A percentile compares a stretch with the other conserved stretches of the same genome.
Evolutionary conservation across 2,113 vertebrate species (phyloP).

Genomic region (Melanotaenia duboulayi): DNA sequence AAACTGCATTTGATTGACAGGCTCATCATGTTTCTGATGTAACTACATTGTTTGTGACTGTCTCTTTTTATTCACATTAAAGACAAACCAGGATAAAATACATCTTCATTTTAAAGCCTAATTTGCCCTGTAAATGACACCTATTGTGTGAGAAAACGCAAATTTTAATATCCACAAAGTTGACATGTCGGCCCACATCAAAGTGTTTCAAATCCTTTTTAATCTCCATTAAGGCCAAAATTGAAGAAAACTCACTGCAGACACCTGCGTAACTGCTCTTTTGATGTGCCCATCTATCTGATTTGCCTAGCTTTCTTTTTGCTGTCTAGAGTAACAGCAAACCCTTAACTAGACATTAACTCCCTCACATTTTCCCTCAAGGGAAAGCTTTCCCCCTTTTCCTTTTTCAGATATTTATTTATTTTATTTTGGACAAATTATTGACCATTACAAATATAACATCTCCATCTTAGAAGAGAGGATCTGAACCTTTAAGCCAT

Average conservation of each 20-base stretch:
- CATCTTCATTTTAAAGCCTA: conserved; percentile 52
- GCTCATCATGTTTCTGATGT: conserved; percentile 33
- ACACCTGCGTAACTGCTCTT: conserved; percentile 27
- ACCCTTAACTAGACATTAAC: not conserved
- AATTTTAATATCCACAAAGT: conserved; percentile 53
- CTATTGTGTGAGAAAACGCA: conserved; percentile 37
- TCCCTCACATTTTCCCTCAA: not conserved
- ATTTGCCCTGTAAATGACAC: conserved; percentile 43
- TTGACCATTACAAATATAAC: conserved; percentile 22
- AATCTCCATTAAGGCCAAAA: conserved; percentile 47
- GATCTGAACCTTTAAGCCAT: conserved; percentile 61
- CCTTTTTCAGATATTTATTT: too few species aligned
- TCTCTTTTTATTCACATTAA: conserved; percentile 49
- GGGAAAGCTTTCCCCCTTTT: not conserved
- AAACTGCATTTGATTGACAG: conserved; percentile 42
- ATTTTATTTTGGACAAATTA: not conserved
- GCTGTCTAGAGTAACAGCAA: conserved; percentile 11
- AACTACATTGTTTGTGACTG: conserved; percentile 26
- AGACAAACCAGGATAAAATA: conserved; percentile 47
- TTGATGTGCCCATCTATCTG: conserved; percentile 32
- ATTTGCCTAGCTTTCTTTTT: conserved; percentile 7
- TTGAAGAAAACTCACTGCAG: conserved; percentile 8
- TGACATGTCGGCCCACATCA: conserved; percentile 32
- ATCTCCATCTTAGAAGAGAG: conserved; percentile 36
- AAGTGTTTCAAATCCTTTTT: conserved; percentile 55